These are phyloP conservation scores for Epinotia demarniana DNA, from an alignment of 2,888 invertebrate species.

Conservation along the genomic window DNA sequence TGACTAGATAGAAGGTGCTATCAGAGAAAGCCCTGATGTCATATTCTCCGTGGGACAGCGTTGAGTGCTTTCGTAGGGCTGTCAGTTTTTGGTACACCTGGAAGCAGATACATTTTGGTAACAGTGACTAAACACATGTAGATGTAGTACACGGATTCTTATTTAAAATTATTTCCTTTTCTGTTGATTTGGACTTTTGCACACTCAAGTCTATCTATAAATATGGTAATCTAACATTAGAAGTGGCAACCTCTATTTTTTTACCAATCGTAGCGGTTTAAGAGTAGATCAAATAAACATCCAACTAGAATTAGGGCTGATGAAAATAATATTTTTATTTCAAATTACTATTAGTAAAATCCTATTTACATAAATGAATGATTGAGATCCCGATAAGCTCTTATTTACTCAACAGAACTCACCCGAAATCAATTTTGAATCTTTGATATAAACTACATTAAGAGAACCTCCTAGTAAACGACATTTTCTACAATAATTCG, in stretches of 20 bases:
- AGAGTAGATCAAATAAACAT: too few relatives aligned
- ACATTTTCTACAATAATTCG: neutral
- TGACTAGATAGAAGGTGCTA: slow-evolving; percentile 52
- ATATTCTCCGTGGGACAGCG: slow-evolving; percentile 67
- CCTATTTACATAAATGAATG: neutral
- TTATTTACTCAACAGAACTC: slow-evolving; percentile 29
- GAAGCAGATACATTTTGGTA: neutral
- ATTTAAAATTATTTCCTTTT: too few relatives aligned
- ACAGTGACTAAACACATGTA: too few relatives aligned
- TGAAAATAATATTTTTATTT: too few relatives aligned
- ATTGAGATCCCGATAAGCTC: neutral
- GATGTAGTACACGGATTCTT: too few relatives aligned
- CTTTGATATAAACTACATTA: slow-evolving; percentile 14
- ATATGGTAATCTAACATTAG: too few relatives aligned
- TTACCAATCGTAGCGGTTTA: too few relatives aligned
- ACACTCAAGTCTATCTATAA: too few relatives aligned
- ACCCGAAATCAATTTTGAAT: slow-evolving; percentile 36
- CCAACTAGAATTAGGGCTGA: too few relatives aligned
- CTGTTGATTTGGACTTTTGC: too few relatives aligned
- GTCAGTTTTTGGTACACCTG: slow-evolving; percentile 38
- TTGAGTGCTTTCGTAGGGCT: slow-evolving; percentile 36
- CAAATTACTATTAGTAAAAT: neutral
- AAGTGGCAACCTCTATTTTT: too few relatives aligned
- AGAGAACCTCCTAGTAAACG: neutral
- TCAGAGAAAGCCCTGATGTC: slow-evolving; percentile 69